These are phyloP conservation scores for Pteromalus puparum DNA, from an alignment of 1,140 invertebrate genomes.

Conservation along the genomic window DNA sequence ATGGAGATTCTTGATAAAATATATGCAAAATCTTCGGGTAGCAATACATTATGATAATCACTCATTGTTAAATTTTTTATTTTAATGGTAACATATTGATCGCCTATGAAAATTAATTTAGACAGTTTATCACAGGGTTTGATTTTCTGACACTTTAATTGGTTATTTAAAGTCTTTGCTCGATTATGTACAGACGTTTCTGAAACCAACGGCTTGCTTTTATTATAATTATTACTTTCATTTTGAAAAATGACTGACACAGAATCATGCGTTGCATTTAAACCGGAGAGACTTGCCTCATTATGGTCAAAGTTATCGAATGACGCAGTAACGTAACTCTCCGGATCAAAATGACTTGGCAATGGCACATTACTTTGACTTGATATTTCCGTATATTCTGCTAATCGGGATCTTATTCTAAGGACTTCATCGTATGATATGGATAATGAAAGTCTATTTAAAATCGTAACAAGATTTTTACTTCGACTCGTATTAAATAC, in stretches of 20 bases:
- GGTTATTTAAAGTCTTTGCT: background rate
- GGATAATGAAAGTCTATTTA: conserved; percentile 9
- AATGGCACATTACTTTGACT: conserved; percentile 33
- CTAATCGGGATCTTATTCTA: background rate
- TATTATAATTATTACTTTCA: background rate
- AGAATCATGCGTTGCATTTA: conserved; percentile 45
- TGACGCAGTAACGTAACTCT: conserved; percentile 23
- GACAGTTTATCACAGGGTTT: conserved; percentile 13
- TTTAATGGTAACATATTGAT: conserved; percentile 1
- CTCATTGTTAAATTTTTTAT: conserved; percentile 1
- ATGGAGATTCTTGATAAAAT: background rate
- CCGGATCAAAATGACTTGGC: conserved; percentile 37
- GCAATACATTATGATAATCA: background rate
- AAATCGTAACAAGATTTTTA: conserved; percentile 23
- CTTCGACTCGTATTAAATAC: background rate
- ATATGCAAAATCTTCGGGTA: background rate
- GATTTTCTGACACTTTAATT: conserved; percentile 36
- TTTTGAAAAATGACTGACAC: conserved; percentile 43
- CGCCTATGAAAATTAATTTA: conserved; percentile 8
- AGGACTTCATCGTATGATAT: conserved; percentile 35
- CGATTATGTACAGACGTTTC: too few relatives aligned
- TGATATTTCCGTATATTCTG: conserved; percentile 16
- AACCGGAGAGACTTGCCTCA: conserved; percentile 45
- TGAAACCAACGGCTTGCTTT: background rate
- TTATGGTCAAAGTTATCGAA: conserved; percentile 47